Evolutionary conservation across 53 echinoderm and acorn worm species (phyloP), one percentile per base, ranked within the genome.

Genomic region (Patiria pectinifera): DNA sequence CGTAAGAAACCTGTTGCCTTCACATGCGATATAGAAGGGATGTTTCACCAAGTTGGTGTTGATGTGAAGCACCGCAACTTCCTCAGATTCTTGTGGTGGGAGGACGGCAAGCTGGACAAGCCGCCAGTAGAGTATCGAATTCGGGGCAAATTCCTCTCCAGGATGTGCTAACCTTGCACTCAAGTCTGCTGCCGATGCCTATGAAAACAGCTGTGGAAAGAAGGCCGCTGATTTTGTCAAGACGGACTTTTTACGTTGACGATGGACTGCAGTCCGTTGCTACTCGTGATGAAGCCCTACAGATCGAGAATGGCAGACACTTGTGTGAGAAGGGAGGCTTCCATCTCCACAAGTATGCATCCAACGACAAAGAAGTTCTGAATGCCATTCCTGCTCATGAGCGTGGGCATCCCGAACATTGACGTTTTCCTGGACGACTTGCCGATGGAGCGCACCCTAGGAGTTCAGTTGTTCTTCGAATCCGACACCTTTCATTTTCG

Each of bases 41-140:
- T 95, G 93, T 96, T 95, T 79, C 93, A 96, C 74, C 94, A 95
- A 77, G 92, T 96, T 75, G 80, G 62, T 21, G 95, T 95, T 2
- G 66, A 86, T 7, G 83, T 82, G 21, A 74, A 92, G 25, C 85
- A 96, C 58, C 86, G 96, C 13, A 95, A 95, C 22, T 85, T 84
- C 45, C 86, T 95, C 18, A 76, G 92, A 22, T 92, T 93, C 44
- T 87, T 96, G 21, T 94, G 95, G 96, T 95, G 96, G 96, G 82
- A 92, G 46, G 87, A 92, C 53, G 94, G 94, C 18, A 59, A 93
- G 26, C 59, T 92, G 9, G 82, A 84, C n/a, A 69, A 82, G 7
- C 72, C 62, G 0, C 66, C 87, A 19, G 19, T 66, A 8, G 96
- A 94, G 48, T 94, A 95, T 59, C 18, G 95, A 22, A 94, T 96